Base-by-base conservation (phyloP, 2,888 invertebrate species). In the Synanthedon andrenaeformis region DNA sequence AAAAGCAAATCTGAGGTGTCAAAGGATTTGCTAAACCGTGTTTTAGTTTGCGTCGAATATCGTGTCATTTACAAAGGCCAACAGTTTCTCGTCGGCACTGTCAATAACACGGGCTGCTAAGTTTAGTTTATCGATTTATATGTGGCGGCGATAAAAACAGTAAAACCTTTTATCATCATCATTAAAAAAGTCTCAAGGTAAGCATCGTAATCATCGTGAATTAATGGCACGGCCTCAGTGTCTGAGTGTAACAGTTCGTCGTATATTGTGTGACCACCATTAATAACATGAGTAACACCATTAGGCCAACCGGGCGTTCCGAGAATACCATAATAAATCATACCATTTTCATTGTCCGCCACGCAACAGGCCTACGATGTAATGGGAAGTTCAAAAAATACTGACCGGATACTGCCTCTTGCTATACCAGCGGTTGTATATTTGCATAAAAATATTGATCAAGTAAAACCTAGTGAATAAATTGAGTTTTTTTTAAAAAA, bases 281-380 rank as follows among this genome's bases (percentile, higher is more conserved):
- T 71, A 69, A 73, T 72, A 71, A 71, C 66, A 69, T 64, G 63
- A 60, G 65, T 59, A 62, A 65, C 65, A 64, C 71, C 69, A 73
- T 74, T 71, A 70, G 60, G 57, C 54, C 56, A 45, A 52, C 53
- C 13, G 49, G 19, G 23, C 49, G 53, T 58, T 55, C 58, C 55
- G 56, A 51, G 56, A 57, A 65, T 62, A 68, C 65, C 55, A 62
- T 67, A 62, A 70, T 72, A 70, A 72, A 71, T 74, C 72, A 73
- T 71, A 57, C 67, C 72, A 70, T 68, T 70, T 62, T 66, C 53
- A 54, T 53, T 52, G 53, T 54, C 51, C n/a, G n/a, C 35, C 55
- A 53, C 54, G 58, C 57, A 57, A 59, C 57, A 57, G 56, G 45
- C 56, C 55, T 41, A 19, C 42, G 50, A 13, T 14, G 14, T 14